These are phyloP conservation scores for Pygoscelis adeliae DNA, from an alignment of 2,113 vertebrate genomes.

Conservation along the genomic window DNA sequence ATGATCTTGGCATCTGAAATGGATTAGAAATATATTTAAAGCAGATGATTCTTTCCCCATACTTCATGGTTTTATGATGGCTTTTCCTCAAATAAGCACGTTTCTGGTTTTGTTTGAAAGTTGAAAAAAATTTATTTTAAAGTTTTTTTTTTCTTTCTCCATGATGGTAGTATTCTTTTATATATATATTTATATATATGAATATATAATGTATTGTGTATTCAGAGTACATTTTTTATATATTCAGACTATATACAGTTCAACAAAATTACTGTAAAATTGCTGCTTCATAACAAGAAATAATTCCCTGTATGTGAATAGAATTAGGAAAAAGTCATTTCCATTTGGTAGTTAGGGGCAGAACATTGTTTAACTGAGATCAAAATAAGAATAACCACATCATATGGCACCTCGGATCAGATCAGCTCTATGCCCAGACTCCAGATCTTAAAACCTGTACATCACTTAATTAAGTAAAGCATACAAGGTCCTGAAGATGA, in stretches of 20 bases:
- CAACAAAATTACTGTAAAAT: background rate
- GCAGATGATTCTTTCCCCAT: background rate
- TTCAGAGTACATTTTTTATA: background rate
- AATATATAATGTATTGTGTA: background rate
- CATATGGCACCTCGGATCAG: background rate
- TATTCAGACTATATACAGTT: background rate
- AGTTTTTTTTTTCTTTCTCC: background rate
- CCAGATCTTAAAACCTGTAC: background rate
- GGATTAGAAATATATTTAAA: background rate
- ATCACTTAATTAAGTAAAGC: slow-evolving; percentile 52
- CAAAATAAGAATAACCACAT: background rate
- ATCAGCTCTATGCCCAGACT: background rate
- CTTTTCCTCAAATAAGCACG: background rate
- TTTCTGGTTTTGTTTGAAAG: background rate
- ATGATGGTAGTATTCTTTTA: background rate
- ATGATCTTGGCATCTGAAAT: background rate
- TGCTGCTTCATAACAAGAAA: background rate
- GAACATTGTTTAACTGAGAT: background rate
- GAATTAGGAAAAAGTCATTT: background rate
- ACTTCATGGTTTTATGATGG: background rate
- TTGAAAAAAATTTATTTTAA: background rate
- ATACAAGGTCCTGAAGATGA: slow-evolving; percentile 23
- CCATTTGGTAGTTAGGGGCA: background rate
- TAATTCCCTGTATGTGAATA: background rate
- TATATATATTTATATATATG: background rate